Evolutionary conservation across 2,888 invertebrate species (phyloP).

Genomic region (Drosophila demipolita): DNA sequence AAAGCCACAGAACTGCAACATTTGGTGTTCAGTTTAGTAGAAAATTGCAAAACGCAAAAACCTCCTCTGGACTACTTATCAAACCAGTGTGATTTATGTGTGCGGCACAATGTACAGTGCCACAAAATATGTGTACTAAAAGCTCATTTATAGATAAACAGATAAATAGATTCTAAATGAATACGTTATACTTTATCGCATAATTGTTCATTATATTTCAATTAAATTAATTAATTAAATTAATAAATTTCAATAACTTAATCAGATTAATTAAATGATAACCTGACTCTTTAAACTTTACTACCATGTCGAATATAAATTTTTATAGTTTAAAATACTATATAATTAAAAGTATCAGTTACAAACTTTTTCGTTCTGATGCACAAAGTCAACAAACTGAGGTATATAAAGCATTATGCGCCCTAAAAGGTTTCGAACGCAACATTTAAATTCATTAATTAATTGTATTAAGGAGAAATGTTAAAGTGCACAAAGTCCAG

Average conservation of each 20-base stretch:
- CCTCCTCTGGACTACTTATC: not conserved
- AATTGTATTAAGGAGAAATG: constrained; percentile 65
- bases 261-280: not conserved
- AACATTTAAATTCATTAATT: constrained; percentile 49
- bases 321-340: not conserved
- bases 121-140: not conserved
- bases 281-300: not conserved
- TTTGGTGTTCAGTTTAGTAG: constrained; percentile 36
- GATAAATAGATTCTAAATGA: not conserved
- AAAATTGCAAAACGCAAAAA: constrained; percentile 34
- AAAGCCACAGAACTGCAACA: constrained; percentile 61
- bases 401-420: constrained; percentile 3
- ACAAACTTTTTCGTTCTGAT: not conserved
- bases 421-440: constrained; percentile 32
- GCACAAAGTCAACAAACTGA: not conserved
- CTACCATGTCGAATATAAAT: not conserved
- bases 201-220: not conserved
- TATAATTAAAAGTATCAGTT: constrained; percentile 4
- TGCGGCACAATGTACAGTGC: not conserved
- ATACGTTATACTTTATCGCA: not conserved
- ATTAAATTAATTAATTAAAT: too few relatives aligned
- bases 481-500: constrained; percentile 53
- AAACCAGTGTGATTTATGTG: constrained; percentile 4
- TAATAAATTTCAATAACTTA: not conserved
- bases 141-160: not conserved